Evolutionary conservation across 1,140 invertebrate genomes (phyloP), one percentile per base, ranked within the genome.

Genomic region (Bombus waltoni): DNA sequence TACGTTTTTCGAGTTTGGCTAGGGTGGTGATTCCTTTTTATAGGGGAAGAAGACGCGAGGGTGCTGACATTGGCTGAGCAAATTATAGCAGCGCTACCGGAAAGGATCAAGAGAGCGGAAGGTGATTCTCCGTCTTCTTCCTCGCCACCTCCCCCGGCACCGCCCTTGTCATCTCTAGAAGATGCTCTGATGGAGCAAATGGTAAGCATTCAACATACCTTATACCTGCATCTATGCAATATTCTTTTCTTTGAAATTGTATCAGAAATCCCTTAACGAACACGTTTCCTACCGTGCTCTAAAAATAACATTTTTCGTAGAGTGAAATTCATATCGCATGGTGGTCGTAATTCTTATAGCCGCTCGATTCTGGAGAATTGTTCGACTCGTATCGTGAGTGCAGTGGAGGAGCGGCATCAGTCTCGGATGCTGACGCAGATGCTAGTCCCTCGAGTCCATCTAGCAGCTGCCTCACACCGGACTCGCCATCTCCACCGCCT

Each of bases 21-120:
- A 92, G 90, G 90, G 90, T 91, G 83, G 76, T 92, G 84, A 92
- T 93, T 95, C 81, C 87, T 93, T 89, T 96, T 96, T 97, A 92
- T 96, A 98, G 97, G 97, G 97, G 98, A 98, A 93, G 98, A 98
- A 96, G 98, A 98, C 96, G 97, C 97, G 93, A 97, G 97, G 93
- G 98, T 99, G 91, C 96, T 99, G 89, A 99, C 98, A 79, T 96
- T 99, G 92, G 99, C 99, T 74, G 98, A 99, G 94, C 98, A 99
- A 96, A 99, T 99, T 91, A 99, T 99, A 92, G 99, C 98, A 62
- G 99, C 99, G 15, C 98, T 99, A 96, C 99, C 99, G 80, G 98
- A 99, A 89, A 96, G 98, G 91, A 99, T 99, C 93, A 99, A 99
- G 97, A 97, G 93, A 84, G 94, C 92, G 87, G 94, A 95, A 89